These are phyloP conservation scores for Andricus grossulariae DNA, from an alignment of 1,140 invertebrate species.

Conservation along the genomic window DNA sequence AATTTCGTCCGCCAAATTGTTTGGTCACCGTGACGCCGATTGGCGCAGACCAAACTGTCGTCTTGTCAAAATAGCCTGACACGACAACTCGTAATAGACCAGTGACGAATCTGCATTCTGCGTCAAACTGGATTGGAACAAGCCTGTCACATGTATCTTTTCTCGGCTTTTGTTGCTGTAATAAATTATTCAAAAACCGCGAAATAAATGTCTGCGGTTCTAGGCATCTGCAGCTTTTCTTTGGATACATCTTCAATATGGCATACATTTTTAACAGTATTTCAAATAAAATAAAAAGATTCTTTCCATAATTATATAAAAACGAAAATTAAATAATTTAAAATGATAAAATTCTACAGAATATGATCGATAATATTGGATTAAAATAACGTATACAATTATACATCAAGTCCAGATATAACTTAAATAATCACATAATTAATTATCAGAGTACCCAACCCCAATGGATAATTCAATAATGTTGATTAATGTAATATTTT, in stretches of 20 bases:
- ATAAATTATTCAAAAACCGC: neutral
- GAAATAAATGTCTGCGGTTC: neutral
- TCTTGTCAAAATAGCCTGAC: conserved; percentile 50
- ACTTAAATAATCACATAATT: no score
- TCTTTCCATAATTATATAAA: no score
- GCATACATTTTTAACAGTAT: no score
- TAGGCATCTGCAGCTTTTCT: neutral
- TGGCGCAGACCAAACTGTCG: conserved; percentile 48
- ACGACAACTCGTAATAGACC: conserved; percentile 33
- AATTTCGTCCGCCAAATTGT: conserved; percentile 54
- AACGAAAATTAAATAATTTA: no score
- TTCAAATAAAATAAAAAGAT: no score
- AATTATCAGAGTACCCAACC: no score
- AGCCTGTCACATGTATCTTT: neutral
- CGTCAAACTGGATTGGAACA: neutral
- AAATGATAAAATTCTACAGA: no score
- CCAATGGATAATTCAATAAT: no score
- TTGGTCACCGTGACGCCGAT: conserved; percentile 53
- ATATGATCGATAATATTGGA: no score
- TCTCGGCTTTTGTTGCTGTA: conserved; percentile 12
- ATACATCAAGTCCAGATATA: no score
- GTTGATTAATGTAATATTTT: no score
- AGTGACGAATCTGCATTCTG: conserved; percentile 36
- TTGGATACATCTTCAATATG: neutral
- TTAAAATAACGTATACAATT: no score